Percentiles rank a stretch among this genome's conserved stretches.
These are phyloP conservation scores for Esox lucius DNA, from an alignment of 2,797 vertebrate genomes.

Conservation along the genomic window DNA sequence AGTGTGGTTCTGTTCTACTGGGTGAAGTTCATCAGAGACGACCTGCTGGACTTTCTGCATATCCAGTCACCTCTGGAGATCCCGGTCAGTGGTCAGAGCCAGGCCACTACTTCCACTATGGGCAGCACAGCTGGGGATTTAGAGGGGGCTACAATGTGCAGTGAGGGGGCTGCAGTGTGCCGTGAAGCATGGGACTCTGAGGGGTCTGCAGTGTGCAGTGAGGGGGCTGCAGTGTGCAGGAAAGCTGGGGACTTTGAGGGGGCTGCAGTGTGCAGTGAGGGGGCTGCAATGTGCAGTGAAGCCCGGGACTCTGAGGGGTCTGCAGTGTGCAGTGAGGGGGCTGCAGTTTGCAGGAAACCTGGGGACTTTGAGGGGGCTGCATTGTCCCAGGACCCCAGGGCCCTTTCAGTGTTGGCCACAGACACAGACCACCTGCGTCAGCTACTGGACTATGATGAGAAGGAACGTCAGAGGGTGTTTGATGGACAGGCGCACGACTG, in stretches of 20 bases:
- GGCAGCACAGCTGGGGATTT: conserved; percentile 8
- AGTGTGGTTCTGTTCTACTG: conserved; percentile 87
- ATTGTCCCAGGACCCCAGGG: conserved; percentile 59
- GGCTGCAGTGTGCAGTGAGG: conserved; percentile 16
- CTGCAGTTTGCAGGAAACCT: not conserved
- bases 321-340: conserved; percentile 16
- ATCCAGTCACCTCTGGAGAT: conserved; percentile 80
- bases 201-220: too few relatives aligned
- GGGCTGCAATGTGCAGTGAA: not conserved
- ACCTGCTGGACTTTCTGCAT: conserved; percentile 78
- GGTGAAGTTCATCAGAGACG: conserved; percentile 89
- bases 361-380: conserved; percentile 9
- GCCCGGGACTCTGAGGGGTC: too few relatives aligned
- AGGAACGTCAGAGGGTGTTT: conserved; percentile 78
- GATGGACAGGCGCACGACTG: conserved; percentile 79
- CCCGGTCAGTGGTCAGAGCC: conserved; percentile 37
- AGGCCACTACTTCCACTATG: not conserved
- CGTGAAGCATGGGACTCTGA: too few relatives aligned
- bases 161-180: too few relatives aligned
- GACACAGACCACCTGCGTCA: conserved; percentile 68
- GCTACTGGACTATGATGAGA: conserved; percentile 81
- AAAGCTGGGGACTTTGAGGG: too few relatives aligned
- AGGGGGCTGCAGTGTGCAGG: conserved; percentile 14
- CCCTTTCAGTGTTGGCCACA: conserved; percentile 73
- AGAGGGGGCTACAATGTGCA: conserved; percentile 11